Evolutionary conservation across 2,113 vertebrate species (phyloP).

Genomic region (Smithornis capensis): DNA sequence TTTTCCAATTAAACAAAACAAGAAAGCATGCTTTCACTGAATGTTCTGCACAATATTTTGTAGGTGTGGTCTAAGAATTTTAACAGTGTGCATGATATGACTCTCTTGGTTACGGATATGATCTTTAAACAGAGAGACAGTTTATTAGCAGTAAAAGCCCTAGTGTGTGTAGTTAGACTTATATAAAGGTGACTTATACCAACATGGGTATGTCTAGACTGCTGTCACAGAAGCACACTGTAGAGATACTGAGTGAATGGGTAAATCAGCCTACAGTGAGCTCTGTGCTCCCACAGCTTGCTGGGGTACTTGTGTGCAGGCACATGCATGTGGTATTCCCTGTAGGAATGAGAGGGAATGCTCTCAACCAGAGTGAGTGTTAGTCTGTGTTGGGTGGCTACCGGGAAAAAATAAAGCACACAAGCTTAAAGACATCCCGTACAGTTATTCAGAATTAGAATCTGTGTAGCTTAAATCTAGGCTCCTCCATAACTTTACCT

Average conservation of each 20-base stretch:
- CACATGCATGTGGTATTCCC: background rate
- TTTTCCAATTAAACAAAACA: conserved; percentile 39
- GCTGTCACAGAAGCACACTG: conserved; percentile 68
- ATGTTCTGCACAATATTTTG: conserved; percentile 18
- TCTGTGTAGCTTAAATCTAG: background rate
- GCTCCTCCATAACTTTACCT: background rate
- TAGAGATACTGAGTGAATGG: conserved; percentile 58
- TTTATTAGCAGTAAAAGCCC: conserved; percentile 67
- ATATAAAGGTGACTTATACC: conserved; percentile 69
- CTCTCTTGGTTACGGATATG: conserved; percentile 40
- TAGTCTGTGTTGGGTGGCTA: background rate
- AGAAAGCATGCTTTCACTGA: background rate
- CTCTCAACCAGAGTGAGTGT: background rate
- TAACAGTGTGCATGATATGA: conserved; percentile 43
- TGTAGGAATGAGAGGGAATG: background rate
- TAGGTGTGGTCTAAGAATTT: conserved; percentile 51
- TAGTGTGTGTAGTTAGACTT: conserved; percentile 52
- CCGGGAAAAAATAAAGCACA: background rate
- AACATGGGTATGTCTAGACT: conserved; percentile 62
- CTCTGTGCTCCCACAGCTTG: conserved; percentile 41
- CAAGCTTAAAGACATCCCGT: background rate
- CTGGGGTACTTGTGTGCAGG: background rate
- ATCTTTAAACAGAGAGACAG: conserved; percentile 65
- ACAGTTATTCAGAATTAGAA: background rate
- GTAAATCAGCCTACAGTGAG: conserved; percentile 40